These are phyloP conservation scores for Volucella inflata DNA, from an alignment of 2,888 invertebrate species.

Conservation along the genomic window DNA sequence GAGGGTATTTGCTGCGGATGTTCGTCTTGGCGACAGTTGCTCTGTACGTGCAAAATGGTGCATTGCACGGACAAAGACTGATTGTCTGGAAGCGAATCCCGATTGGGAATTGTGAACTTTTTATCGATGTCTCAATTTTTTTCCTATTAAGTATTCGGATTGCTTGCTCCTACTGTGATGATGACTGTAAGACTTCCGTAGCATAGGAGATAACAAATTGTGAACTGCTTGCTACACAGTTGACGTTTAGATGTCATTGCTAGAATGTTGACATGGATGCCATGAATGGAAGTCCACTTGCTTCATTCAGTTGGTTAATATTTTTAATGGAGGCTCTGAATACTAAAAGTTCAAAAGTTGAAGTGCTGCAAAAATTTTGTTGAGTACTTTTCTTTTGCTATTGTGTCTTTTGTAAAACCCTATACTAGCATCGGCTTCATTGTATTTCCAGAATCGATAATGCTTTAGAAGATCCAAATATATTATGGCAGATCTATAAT, in stretches of 20 bases:
- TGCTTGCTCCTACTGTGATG: slow-evolving; percentile 29
- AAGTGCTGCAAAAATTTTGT: no score
- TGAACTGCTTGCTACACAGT: slow-evolving; percentile 51
- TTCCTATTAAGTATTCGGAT: neutral
- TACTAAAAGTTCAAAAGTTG: no score
- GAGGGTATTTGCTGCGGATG: slow-evolving; percentile 19
- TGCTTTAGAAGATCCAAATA: no score
- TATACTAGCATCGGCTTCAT: no score
- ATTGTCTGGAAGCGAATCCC: slow-evolving; percentile 59
- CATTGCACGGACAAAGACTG: slow-evolving; percentile 48
- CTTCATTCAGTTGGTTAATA: no score
- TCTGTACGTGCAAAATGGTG: slow-evolving; percentile 56
- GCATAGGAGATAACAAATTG: slow-evolving; percentile 68
- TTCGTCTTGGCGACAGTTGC: slow-evolving; percentile 17
- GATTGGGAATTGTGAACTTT: slow-evolving; percentile 57
- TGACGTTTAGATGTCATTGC: slow-evolving; percentile 51
- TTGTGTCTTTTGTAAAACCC: no score
- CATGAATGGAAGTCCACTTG: slow-evolving; percentile 52
- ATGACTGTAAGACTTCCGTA: slow-evolving; percentile 63
- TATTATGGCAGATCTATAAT: no score
- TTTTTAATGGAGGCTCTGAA: no score
- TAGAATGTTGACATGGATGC: slow-evolving; percentile 69
- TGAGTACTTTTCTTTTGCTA: no score
- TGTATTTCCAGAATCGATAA: no score
- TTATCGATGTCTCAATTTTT: slow-evolving; percentile 70